These are phyloP conservation scores for Cheilosia variabilis DNA, from an alignment of 2,888 invertebrate genomes.

Conservation along the genomic window DNA sequence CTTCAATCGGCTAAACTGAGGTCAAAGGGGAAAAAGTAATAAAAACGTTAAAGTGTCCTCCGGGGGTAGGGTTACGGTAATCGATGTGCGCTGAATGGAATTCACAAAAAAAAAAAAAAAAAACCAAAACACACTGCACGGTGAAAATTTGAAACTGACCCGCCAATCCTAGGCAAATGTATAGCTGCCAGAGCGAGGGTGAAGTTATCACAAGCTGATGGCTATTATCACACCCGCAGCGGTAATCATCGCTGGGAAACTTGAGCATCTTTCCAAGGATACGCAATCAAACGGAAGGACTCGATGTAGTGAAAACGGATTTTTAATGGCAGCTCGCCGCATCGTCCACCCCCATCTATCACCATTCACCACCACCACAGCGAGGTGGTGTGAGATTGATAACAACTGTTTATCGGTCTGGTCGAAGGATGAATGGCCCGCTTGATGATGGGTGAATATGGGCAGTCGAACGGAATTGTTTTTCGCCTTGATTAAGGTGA, in stretches of 20 bases:
- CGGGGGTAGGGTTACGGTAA: conserved; percentile 34
- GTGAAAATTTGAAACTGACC: conserved; percentile 52
- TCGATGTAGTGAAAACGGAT: conserved; percentile 73
- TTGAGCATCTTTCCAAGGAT: conserved; percentile 61
- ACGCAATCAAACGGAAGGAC: conserved; percentile 65
- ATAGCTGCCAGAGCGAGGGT: conserved; percentile 41
- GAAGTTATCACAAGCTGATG: conserved; percentile 62
- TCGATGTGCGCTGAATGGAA: conserved; percentile 51
- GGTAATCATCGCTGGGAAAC: conserved; percentile 57
- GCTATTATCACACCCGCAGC: conserved; percentile 70
- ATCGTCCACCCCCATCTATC: background rate
- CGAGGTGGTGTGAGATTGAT: conserved; percentile 37
- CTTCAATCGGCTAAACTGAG: conserved; percentile 54
- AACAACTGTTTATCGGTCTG: conserved; percentile 51
- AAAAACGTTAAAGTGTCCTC: conserved; percentile 51
- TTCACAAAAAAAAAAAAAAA: conserved; percentile 20
- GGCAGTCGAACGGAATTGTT: conserved; percentile 50
- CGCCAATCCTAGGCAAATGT: conserved; percentile 40
- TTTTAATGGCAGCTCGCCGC: conserved; percentile 66
- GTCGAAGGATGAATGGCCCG: conserved; percentile 39
- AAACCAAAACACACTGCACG: conserved; percentile 10
- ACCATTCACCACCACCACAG: background rate
- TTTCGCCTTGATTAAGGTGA: conserved; percentile 54
- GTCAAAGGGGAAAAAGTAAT: conserved; percentile 52
- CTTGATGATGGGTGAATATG: conserved; percentile 35